Percentiles rank a stretch among this genome's conserved stretches.
Evolutionary conservation across 2,113 vertebrate genomes (phyloP).

Genomic region (Camelus dromedarius): DNA sequence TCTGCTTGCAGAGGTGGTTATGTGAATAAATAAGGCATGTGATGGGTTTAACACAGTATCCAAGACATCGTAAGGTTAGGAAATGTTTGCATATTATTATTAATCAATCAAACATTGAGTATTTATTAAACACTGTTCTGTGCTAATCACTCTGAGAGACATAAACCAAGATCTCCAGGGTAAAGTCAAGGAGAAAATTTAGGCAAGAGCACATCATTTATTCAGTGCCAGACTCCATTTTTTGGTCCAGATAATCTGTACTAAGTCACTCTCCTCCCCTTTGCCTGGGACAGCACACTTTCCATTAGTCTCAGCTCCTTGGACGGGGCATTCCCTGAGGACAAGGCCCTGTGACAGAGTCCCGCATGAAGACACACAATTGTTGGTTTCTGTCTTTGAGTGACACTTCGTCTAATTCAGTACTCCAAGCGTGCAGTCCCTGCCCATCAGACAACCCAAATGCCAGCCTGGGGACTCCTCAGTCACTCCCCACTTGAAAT

Average conservation of each 20-base stretch:
- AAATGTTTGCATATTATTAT: background rate
- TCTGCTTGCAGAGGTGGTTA: background rate
- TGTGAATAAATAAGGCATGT: background rate
- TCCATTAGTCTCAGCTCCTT: background rate
- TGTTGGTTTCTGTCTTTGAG: conserved; percentile 12
- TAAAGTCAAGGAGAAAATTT: conserved; percentile 22
- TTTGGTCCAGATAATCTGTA: background rate
- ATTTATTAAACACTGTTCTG: background rate
- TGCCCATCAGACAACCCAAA: background rate
- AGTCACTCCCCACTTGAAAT: background rate
- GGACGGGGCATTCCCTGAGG: background rate
- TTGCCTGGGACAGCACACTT: background rate
- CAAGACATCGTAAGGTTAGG: background rate
- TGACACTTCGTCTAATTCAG: background rate
- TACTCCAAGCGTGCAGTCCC: background rate
- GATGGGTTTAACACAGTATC: background rate
- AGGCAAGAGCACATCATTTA: background rate
- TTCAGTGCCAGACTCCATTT: background rate
- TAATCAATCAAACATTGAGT: background rate
- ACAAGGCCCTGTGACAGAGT: background rate
- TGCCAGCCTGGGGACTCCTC: background rate
- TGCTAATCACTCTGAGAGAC: background rate
- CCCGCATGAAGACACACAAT: background rate
- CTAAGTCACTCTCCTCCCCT: background rate
- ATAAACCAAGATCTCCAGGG: background rate